phyloP scores from a whole-genome alignment of 2,888 invertebrate genomes.

The Eupithecia vulgata region DNA sequence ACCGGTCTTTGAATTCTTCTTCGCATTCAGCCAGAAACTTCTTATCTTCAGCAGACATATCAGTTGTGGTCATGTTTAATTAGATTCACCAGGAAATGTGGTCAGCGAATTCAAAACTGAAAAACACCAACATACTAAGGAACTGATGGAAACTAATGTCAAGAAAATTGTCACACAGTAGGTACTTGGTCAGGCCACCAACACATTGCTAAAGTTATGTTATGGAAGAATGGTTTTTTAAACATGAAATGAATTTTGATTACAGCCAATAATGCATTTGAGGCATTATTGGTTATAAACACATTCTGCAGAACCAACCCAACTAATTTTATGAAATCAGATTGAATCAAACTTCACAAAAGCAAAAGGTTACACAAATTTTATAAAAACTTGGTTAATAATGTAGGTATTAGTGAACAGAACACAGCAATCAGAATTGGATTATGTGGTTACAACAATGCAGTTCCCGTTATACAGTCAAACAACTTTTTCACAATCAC shows the following conservation, averaged over 20 bases:
- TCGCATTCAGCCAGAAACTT: slow-evolving; percentile 86
- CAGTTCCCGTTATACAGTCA: slow-evolving; percentile 10
- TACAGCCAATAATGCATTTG: no score
- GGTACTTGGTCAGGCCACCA: not conserved
- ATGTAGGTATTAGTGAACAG: not conserved
- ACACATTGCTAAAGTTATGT: not conserved
- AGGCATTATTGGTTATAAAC: no score
- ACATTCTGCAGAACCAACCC: not conserved
- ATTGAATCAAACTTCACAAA: not conserved
- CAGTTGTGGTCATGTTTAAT: slow-evolving; percentile 56
- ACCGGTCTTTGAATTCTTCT: slow-evolving; percentile 85
- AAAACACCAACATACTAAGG: slow-evolving; percentile 30
- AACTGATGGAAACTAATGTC: not conserved
- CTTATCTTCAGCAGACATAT: slow-evolving; percentile 82
- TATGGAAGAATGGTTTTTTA: not conserved
- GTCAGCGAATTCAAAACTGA: slow-evolving; percentile 62
- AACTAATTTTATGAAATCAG: not conserved
- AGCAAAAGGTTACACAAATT: slow-evolving; percentile 2
- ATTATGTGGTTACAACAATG: not conserved
- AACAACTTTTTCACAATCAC: slow-evolving; percentile 40
- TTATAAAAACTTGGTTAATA: not conserved
- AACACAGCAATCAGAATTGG: not conserved
- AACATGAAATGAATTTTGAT: not conserved
- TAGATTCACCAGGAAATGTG: slow-evolving; percentile 44
- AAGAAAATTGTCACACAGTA: not conserved